These are phyloP conservation scores for Apostichopus parvimensis DNA, from an alignment of 35 echinoderm and acorn worm species.

Conservation along the genomic window DNA sequence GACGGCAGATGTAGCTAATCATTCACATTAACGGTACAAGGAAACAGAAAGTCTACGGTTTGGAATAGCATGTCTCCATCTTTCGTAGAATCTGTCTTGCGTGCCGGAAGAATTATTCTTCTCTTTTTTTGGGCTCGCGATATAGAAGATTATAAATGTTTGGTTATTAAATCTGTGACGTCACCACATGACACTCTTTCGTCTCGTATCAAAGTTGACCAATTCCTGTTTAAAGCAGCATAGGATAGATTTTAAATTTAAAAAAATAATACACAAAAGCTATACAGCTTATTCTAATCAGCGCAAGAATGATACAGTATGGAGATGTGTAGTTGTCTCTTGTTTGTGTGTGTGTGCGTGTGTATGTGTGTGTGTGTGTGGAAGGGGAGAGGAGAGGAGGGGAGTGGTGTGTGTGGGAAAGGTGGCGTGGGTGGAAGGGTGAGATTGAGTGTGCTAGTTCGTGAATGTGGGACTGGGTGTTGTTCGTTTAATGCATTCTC, in stretches of 20 bases:
- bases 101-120: slow-evolving; percentile 13
- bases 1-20: not conserved
- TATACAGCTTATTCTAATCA: too few species aligned
- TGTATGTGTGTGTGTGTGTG: too few species aligned
- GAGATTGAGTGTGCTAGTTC: too few species aligned
- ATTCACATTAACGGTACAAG: slow-evolving; percentile 9
- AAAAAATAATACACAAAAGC: too few species aligned
- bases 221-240: not conserved
- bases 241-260: not conserved
- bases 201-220: not conserved
- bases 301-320: too few species aligned
- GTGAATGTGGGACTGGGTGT: too few species aligned
- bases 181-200: not conserved
- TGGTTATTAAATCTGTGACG: not conserved
- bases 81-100: not conserved
- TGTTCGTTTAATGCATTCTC: too few species aligned
- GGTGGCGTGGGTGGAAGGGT: too few species aligned
- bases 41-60: slow-evolving; percentile 1
- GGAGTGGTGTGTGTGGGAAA: too few species aligned
- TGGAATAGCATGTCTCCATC: slow-evolving; percentile 1
- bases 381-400: too few species aligned
- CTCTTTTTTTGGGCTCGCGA: not conserved
- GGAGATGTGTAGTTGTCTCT: too few species aligned
- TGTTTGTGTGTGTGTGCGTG: too few species aligned
- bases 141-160: not conserved